Evolutionary conservation across 2,888 invertebrate species (phyloP).

Genomic region (Eugnorisma glareosa): DNA sequence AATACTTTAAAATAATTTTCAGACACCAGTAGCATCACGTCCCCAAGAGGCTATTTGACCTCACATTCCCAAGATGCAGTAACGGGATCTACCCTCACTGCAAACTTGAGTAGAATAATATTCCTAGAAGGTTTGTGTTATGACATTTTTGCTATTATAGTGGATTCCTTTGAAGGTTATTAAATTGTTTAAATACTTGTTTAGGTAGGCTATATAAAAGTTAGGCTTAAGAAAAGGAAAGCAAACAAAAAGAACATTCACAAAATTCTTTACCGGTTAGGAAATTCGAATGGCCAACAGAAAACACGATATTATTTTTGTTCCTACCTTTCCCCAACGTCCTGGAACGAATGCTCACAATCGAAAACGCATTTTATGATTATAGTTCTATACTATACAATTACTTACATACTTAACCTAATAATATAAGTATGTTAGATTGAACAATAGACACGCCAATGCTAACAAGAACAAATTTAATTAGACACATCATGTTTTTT

Average conservation of each 20-base stretch:
- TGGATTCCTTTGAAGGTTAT: neutral
- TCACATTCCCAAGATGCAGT: too few species aligned
- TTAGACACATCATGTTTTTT: neutral
- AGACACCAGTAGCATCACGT: neutral
- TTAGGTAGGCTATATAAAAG: neutral
- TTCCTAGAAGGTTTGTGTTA: too few species aligned
- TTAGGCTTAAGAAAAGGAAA: neutral
- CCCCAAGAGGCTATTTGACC: neutral
- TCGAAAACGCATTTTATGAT: neutral
- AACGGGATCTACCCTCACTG: neutral
- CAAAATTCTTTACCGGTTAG: neutral
- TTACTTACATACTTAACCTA: neutral
- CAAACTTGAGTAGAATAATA: neutral
- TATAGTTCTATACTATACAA: neutral
- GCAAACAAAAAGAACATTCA: neutral
- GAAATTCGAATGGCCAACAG: neutral
- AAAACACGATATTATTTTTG: neutral
- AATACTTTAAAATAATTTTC: too few species aligned
- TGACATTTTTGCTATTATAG: too few species aligned
- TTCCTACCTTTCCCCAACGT: neutral
- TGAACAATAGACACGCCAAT: neutral
- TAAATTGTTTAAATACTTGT: neutral
- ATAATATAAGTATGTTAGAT: neutral
- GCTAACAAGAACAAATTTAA: neutral
- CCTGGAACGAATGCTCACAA: neutral